Percentiles rank a stretch among this genome's conserved stretches.
These are phyloP conservation scores for Temnothorax ravouxi DNA, from an alignment of 2,888 invertebrate species.

Conservation along the genomic window DNA sequence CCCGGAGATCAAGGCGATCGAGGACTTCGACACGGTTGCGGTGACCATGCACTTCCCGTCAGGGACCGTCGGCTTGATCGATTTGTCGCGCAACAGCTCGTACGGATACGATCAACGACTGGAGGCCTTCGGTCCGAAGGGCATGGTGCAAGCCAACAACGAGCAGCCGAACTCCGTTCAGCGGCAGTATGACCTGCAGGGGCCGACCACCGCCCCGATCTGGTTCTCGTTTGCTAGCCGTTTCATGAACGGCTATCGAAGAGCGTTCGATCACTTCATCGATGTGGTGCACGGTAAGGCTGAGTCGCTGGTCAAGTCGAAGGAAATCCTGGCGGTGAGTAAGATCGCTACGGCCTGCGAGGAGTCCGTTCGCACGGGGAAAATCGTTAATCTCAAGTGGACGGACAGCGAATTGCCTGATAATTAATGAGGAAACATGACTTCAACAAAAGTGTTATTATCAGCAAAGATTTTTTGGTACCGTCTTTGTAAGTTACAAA, in stretches of 20 bases:
- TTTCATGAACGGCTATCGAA: conserved; percentile 87
- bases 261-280: conserved; percentile 89
- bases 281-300: conserved; percentile 87
- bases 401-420: conserved; percentile 85
- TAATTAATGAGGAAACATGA: background rate
- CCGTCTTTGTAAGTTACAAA: background rate
- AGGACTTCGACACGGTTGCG: conserved; percentile 90
- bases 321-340: conserved; percentile 88
- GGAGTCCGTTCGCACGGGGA: conserved; percentile 87
- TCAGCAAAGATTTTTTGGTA: background rate
- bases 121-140: conserved; percentile 89
- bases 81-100: conserved; percentile 88
- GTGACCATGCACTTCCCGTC: conserved; percentile 89
- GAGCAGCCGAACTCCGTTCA: conserved; percentile 87
- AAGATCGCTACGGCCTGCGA: conserved; percentile 89
- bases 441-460: background rate
- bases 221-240: conserved; percentile 89
- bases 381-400: conserved; percentile 88
- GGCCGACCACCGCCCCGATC: conserved; percentile 87
- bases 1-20: conserved; percentile 88
- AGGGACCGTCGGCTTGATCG: conserved; percentile 89
- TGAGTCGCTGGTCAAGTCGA: conserved; percentile 86
- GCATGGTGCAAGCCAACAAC: conserved; percentile 88
- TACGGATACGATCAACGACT: conserved; percentile 91
- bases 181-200: conserved; percentile 85